phyloP scores from a whole-genome alignment of 2,888 invertebrate genomes.

The Agrochola lota region DNA sequence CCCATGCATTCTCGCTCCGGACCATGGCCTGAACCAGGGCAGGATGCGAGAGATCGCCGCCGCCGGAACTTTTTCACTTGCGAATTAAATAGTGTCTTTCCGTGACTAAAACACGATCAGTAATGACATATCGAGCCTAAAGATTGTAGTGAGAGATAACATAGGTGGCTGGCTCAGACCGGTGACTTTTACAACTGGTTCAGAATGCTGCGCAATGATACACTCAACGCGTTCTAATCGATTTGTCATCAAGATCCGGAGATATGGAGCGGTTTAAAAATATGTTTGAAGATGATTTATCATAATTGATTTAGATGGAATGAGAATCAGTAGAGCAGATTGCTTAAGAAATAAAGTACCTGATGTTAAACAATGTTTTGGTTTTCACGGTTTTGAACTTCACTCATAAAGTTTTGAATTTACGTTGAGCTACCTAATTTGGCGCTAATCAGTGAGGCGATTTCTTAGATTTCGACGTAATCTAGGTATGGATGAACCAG shows the following conservation, averaged over 20 bases:
- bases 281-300: conserved; percentile 45
- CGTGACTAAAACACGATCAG: conserved; percentile 18
- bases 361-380: too few relatives aligned
- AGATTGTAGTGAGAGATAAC: conserved; percentile 49
- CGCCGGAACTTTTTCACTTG: too few relatives aligned
- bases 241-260: conserved; percentile 57
- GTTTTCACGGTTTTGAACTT: too few relatives aligned
- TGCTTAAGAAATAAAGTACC: too few relatives aligned
- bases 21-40: too few relatives aligned
- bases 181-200: conserved; percentile 56
- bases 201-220: conserved; percentile 55
- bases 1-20: too few relatives aligned
- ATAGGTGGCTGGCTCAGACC: conserved; percentile 55
- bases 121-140: conserved; percentile 52
- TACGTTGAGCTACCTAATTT: too few relatives aligned
- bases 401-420: too few relatives aligned
- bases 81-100: background rate
- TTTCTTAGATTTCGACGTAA: too few relatives aligned
- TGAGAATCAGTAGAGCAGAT: background rate
- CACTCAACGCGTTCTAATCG: conserved; percentile 49
- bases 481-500: too few relatives aligned
- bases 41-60: too few relatives aligned
- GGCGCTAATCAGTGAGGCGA: too few relatives aligned
- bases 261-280: conserved; percentile 34
- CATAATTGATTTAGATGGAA: conserved; percentile 28